Base-by-base conservation (phyloP, 1,140 invertebrate genomes). In the Drosophila kurseongensis region DNA sequence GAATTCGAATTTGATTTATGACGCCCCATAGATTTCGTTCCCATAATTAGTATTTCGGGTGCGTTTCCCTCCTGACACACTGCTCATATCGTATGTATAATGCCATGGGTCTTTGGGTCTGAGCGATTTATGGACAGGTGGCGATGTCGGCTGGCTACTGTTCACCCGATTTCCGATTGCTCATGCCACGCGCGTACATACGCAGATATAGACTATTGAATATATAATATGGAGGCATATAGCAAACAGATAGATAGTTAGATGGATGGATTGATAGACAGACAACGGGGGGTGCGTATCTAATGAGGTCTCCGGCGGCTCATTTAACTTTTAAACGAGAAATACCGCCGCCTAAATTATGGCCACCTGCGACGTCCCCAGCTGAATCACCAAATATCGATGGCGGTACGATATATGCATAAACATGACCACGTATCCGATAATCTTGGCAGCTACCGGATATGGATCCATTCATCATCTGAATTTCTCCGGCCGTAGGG, bases 111-210 rank as follows among this genome's bases (percentile, higher is more conserved):
- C 41, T 47, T 10, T 38, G 13, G 29, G 36, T 41, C 16, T 71
- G 81, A 81, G 35, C 81, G 78, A 85, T 85, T 85, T 85, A 85
- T 86, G 81, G 81, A 86, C 78, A 85, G 60, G 80, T 72, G 66
- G 57, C 75, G 57, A 59, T 55, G 77, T 44, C 56, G 76, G 42
- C 44, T 52, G 59, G 68, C 78, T 80, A 80, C 76, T 74, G 69
- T 78, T 16, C 54, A 59, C 41, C 71, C 45, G 58, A 58, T 63
- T 45, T 44, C 13, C 50, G 45, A 51, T 73, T 68, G 57, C 13
- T 59, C 42, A 86, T 85, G 81, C 81, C 67, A 48, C 44, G 40
- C 67, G 81, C 81, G 74, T 84, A 62, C 48, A 35, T 51, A 32
- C 5, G 16, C 27, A 32, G 27, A 65, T 45, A 36, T 36, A 50